These are phyloP conservation scores for Progne subis DNA, from an alignment of 2,113 vertebrate genomes.

Conservation along the genomic window DNA sequence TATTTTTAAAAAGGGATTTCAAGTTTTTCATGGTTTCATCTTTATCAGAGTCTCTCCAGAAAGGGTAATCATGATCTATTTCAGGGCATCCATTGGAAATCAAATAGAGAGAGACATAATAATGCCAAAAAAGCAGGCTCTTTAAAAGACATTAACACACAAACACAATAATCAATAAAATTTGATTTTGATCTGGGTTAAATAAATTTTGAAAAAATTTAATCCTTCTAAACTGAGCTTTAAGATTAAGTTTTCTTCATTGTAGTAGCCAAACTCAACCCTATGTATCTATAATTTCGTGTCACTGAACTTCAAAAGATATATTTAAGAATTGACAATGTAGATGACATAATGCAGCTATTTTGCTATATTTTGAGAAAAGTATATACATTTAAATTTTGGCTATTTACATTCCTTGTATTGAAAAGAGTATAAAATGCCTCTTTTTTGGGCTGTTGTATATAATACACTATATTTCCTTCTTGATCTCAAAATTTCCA, in stretches of 20 bases:
- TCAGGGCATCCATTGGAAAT: neutral
- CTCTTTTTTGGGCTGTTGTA: neutral
- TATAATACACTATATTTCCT: neutral
- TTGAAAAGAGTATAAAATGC: neutral
- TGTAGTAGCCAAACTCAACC: neutral
- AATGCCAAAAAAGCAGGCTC: neutral
- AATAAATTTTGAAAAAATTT: neutral
- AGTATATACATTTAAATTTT: neutral
- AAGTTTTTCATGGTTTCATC: neutral
- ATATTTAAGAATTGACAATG: neutral
- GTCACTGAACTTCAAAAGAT: neutral
- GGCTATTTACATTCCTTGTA: neutral
- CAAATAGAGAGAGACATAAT: neutral
- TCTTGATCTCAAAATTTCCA: neutral
- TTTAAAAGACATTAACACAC: neutral
- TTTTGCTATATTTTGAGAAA: neutral
- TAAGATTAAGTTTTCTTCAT: neutral
- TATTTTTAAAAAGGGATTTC: neutral
- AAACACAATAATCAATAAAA: neutral
- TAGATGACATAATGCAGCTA: neutral
- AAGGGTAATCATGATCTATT: neutral
- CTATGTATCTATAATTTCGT: neutral
- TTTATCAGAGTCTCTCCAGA: neutral
- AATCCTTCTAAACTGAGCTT: neutral
- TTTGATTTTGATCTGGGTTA: neutral